These are phyloP conservation scores for Stenotaenia linearis DNA, from an alignment of 2,888 invertebrate genomes.

Conservation along the genomic window DNA sequence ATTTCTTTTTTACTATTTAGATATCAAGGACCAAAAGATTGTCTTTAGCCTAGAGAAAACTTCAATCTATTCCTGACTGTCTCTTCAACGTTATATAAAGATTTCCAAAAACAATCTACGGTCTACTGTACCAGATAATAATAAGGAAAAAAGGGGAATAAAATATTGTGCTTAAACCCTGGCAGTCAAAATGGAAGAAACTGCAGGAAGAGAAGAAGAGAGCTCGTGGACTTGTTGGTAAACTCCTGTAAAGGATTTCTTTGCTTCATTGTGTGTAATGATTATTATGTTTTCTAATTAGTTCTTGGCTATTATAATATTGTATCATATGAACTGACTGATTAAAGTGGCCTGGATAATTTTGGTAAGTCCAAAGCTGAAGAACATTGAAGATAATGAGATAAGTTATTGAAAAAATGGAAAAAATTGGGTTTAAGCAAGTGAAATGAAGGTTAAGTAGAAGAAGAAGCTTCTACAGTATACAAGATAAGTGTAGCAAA, in stretches of 20 bases:
- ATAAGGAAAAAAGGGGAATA: not conserved
- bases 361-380: not conserved
- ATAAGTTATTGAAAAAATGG: not conserved
- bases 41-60: conserved; percentile 21
- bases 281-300: not conserved
- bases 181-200: conserved; percentile 24
- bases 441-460: not conserved
- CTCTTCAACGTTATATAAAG: conserved; percentile 12
- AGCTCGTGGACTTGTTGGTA: not conserved
- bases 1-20: not conserved
- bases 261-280: not conserved
- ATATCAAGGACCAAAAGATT: conserved; percentile 1
- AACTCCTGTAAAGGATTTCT: not conserved
- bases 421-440: not conserved
- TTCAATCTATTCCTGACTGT: conserved; percentile 19
- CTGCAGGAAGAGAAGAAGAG: conserved; percentile 24
- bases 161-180: conserved; percentile 20
- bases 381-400: not conserved
- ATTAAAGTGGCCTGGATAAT: not conserved
- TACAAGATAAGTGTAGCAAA: not conserved
- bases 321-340: not conserved
- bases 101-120: conserved; percentile 9
- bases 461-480: not conserved
- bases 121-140: not conserved
- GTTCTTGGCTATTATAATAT: not conserved